Evolutionary conservation across 1,140 invertebrate genomes (phyloP), one percentile per base, ranked within the genome.

Genomic region (Drosophila insularis): DNA sequence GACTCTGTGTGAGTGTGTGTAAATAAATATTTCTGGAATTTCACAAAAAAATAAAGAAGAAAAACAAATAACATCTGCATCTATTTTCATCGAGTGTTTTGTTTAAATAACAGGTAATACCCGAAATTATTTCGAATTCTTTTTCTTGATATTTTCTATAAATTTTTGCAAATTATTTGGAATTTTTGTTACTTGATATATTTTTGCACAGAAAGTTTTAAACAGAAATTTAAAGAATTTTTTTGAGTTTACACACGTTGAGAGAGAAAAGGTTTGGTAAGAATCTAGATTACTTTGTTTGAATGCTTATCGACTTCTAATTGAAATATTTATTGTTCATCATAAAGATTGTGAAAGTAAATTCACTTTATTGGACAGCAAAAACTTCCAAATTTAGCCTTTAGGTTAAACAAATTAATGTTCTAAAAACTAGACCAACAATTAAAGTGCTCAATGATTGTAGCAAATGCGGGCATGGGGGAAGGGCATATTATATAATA

Each of bases 41-140:
- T 27, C 40, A 21, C 23, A 64, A 53, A 31, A 60, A 61, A 35
- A 63, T 40, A 59, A 27, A 23, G 4, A 23, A 23, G 4, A n/a
- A 64, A n/a, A n/a, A n/a, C n/a, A n/a, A n/a, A n/a, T n/a, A 85
- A 86, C 81, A 85, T 74, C 71, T 85, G 81, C 37, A 54, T 61
- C 74, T 78, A 64, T 87, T 78, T 85, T 70, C 27, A 65, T 53
- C 55, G 17, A 40, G 14, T 50, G 53, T 65, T 70, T 39, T 74
- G 69, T 77, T 81, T 80, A 60, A 80, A 68, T 78, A 80, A 71
- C 74, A 85, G 81, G 81, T 85, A 85, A 80, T 75, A 43, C 19
- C 13, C 1, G 69, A 68, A 62, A 31, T 39, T 69, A 37, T 59
- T 71, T 19, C 7, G 14, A 46, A 46, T 8, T 37, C 13, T 37